Evolutionary conservation across 2,113 vertebrate species (phyloP), one percentile per base, ranked within the genome.

Genomic region (Strix uralensis): DNA sequence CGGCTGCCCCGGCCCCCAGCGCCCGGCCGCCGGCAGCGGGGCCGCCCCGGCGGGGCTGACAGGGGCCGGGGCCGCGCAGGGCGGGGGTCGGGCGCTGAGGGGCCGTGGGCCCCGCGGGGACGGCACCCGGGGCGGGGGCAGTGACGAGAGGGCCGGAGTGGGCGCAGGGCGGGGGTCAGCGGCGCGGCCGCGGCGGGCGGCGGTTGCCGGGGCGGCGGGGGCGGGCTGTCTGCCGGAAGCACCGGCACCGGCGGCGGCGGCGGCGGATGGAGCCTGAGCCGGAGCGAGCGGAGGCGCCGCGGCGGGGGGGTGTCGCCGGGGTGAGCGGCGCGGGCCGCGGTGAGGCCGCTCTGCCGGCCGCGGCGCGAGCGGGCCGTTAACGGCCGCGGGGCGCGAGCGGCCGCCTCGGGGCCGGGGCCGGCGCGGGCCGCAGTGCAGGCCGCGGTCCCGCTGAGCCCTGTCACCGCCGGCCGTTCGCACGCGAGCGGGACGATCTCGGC

Each of bases 231-330:
- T 59, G 94, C 95, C 98, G 97, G 98, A 98, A 98, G 98, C 97
- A 69, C 72, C 74, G 52, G 32, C 44, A 42, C 51, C 36, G 36
- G 36, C 38, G 52, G 47, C n/a, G 80, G 57, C 11, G 34, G 73
- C 34, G 36, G 75, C 8, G 97, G 25, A 99, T 99, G 99, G 99
- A 99, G 42, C 98, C 99, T 7, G 91, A 96, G 83, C 71, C 98
- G 79, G 98, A 98, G 29, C 65, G 40, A 96, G 95, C 70, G 98
- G 98, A 16, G 91, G 95, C 34, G 96, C 82, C 82, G 89, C 42
- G 80, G 86, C 62, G 90, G 4, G 81, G 69, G 52, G 82, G 58
- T 27, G 73, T 55, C 29, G 72, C 87, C 25, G 90, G 74, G 86
- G 80, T 77, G 69, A 52, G 88, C n/a, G 57, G 67, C 36, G 32